phyloP scores from a whole-genome alignment of 2,888 invertebrate species.

The Napeogenes inachia region DNA sequence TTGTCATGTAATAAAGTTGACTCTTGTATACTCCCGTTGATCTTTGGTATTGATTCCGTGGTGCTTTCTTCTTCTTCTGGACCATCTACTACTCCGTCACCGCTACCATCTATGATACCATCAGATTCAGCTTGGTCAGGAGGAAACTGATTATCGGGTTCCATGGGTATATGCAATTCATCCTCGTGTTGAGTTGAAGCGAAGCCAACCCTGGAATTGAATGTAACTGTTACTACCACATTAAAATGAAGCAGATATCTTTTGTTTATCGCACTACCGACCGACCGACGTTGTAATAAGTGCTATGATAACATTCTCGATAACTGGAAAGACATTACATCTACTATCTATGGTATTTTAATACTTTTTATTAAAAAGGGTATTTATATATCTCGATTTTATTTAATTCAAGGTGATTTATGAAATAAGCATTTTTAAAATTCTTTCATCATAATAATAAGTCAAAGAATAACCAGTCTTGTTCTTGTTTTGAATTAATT shows the following conservation, averaged over 20 bases:
- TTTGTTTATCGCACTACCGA: slow-evolving; percentile 47
- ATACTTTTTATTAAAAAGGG: neutral
- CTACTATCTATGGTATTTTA: slow-evolving; percentile 22
- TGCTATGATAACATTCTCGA: slow-evolving; percentile 62
- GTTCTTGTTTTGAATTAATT: neutral
- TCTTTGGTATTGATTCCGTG: slow-evolving; percentile 39
- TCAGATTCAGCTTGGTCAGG: slow-evolving; percentile 53
- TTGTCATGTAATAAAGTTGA: slow-evolving; percentile 35
- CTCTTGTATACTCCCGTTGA: slow-evolving; percentile 47
- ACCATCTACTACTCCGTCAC: slow-evolving; percentile 46
- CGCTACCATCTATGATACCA: slow-evolving; percentile 53
- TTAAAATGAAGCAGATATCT: slow-evolving; percentile 45
- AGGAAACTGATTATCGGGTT: slow-evolving; percentile 64
- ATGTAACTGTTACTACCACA: slow-evolving; percentile 37
- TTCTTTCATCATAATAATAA: no score
- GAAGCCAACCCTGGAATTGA: slow-evolving; percentile 39
- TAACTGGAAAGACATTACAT: slow-evolving; percentile 59
- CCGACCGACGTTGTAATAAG: slow-evolving; percentile 62
- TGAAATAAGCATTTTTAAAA: neutral
- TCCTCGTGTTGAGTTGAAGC: slow-evolving; percentile 53
- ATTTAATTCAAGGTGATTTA: slow-evolving; percentile 1
- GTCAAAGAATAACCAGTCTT: neutral
- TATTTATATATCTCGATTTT: neutral
- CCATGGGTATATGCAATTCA: slow-evolving; percentile 57
- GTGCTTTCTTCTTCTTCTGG: slow-evolving; percentile 36